These are phyloP conservation scores for Hypomecis punctinalis DNA, from an alignment of 2,888 invertebrate species.

Conservation along the genomic window DNA sequence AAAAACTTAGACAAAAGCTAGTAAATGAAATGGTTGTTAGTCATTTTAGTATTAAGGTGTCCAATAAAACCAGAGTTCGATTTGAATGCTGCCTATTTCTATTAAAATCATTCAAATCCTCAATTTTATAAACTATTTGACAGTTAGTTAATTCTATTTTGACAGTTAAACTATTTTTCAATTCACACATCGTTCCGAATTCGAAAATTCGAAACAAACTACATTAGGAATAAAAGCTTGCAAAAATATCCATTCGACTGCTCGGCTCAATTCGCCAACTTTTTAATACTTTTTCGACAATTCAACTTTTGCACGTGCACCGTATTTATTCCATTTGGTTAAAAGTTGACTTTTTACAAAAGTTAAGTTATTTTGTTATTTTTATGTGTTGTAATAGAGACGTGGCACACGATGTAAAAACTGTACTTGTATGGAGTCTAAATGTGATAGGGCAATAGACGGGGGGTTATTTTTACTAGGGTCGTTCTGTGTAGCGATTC, in stretches of 20 bases:
- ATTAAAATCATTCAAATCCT: no score
- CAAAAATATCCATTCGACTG: conserved; percentile 5
- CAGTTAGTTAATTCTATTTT: not conserved
- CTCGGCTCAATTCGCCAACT: not conserved
- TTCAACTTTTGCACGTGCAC: conserved; percentile 16
- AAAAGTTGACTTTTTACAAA: conserved; percentile 19
- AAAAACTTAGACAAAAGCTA: no score
- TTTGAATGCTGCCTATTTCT: no score
- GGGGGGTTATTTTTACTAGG: not conserved
- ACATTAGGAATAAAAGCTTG: conserved; percentile 5
- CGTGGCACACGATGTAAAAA: conserved; percentile 16
- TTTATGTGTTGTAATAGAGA: conserved; percentile 9
- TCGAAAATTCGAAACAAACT: conserved; percentile 11
- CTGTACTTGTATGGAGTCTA: not conserved
- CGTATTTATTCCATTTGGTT: conserved; percentile 19
- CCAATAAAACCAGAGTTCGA: no score
- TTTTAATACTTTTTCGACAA: conserved; percentile 9
- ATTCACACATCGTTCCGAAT: conserved; percentile 11
- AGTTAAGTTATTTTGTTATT: conserved; percentile 7
- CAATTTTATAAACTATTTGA: not conserved
- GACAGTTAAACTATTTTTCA: conserved; percentile 16
- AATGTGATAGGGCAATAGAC: not conserved
- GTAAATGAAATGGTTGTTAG: no score
- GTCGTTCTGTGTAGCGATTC: no score
- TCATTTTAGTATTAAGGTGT: no score